These are phyloP conservation scores for Julus scandinavius DNA, from an alignment of 2,888 invertebrate genomes.

Conservation along the genomic window DNA sequence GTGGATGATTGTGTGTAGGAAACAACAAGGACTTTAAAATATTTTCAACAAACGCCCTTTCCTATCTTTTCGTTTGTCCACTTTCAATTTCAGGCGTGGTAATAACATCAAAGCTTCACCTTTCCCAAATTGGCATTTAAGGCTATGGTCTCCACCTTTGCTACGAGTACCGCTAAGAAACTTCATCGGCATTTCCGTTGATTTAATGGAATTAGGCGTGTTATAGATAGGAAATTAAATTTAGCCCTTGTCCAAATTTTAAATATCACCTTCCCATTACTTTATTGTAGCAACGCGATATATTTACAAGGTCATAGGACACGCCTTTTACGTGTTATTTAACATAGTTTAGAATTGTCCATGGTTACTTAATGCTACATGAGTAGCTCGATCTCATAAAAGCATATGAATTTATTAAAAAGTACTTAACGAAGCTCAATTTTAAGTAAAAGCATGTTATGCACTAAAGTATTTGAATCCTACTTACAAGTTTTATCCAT, in stretches of 20 bases:
- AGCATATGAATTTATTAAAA: no score
- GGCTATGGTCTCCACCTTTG: constrained; percentile 15
- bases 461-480: no score
- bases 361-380: no score
- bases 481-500: no score
- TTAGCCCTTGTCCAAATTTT: background rate
- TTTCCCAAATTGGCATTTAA: background rate
- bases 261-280: background rate
- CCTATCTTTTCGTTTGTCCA: constrained; percentile 12
- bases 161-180: background rate
- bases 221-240: background rate
- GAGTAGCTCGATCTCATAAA: no score
- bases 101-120: background rate
- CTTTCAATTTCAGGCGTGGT: constrained; percentile 19
- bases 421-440: no score
- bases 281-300: background rate
- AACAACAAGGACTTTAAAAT: constrained; percentile 20
- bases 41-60: background rate
- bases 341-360: no score
- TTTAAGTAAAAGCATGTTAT: no score
- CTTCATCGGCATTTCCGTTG: background rate
- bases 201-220: background rate
- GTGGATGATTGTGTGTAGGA: constrained; percentile 21
- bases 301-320: background rate
- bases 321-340: background rate